Percentiles rank a stretch among this genome's conserved stretches.
These are phyloP conservation scores for Zootoca vivipara DNA, from an alignment of 2,113 vertebrate genomes.

Conservation along the genomic window DNA sequence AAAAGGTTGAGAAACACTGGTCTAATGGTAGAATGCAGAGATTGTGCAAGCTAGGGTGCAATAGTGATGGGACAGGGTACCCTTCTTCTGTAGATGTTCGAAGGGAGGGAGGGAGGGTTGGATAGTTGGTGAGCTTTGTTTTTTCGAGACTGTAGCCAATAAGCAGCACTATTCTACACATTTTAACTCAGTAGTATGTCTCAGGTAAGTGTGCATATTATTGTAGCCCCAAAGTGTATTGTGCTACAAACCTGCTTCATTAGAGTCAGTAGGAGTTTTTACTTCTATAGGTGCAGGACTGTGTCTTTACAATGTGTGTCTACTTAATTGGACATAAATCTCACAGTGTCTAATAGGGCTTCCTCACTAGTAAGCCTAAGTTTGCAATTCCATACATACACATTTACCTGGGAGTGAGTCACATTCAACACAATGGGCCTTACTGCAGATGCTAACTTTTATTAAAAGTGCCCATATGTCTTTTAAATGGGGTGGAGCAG, in stretches of 20 bases:
- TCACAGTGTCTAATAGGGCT: background rate
- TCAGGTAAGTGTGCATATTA: background rate
- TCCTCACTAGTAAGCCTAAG: background rate
- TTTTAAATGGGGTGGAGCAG: too few species aligned
- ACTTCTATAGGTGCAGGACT: background rate
- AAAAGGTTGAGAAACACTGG: too few species aligned
- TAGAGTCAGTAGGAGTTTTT: background rate
- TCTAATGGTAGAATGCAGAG: background rate
- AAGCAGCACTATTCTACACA: background rate
- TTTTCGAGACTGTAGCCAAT: background rate
- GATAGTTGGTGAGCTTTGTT: background rate
- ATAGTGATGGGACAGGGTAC: background rate
- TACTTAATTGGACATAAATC: background rate
- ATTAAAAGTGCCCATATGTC: too few species aligned
- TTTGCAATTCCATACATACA: too few species aligned
- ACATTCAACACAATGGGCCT: background rate
- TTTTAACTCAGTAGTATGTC: background rate
- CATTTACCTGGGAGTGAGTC: background rate
- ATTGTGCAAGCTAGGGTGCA: background rate
- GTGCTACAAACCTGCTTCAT: background rate
- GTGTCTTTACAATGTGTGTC: background rate
- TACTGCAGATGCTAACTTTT: background rate
- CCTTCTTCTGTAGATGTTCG: background rate
- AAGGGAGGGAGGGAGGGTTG: background rate
- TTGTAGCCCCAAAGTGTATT: background rate